Conservation (phyloP, 2,888 invertebrate genomes). For the Ochropacha duplaris region DNA sequence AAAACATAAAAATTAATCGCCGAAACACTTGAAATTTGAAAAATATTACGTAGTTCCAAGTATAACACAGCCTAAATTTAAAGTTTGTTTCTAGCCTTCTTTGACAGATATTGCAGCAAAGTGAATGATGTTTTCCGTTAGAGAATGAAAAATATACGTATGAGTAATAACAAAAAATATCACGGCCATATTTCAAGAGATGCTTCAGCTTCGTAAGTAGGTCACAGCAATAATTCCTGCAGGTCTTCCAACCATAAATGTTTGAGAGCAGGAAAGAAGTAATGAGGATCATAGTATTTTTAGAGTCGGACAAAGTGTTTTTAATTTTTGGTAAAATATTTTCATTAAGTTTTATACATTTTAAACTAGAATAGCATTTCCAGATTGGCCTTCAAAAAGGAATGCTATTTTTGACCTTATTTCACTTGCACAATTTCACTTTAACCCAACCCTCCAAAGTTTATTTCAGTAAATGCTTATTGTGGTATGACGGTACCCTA, state of each 20-base stretch:
- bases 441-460: too few species aligned
- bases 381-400: too few species aligned
- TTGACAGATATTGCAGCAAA: background rate
- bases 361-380: too few species aligned
- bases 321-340: conserved; percentile 24
- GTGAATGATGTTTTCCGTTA: conserved; percentile 7
- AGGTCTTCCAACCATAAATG: conserved; percentile 1
- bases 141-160: background rate
- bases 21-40: too few species aligned
- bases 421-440: background rate
- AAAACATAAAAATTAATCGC: too few species aligned
- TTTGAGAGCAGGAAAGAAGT: background rate
- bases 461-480: background rate
- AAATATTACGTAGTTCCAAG: too few species aligned
- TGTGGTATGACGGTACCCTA: conserved; percentile 34
- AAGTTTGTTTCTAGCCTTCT: background rate
- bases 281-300: background rate
- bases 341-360: conserved; percentile 10
- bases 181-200: background rate
- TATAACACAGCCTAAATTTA: background rate
- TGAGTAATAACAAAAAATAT: conserved; percentile 1
- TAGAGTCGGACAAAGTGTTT: background rate
- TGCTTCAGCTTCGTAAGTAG: background rate
- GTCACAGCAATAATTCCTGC: background rate
- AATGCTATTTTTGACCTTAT: too few species aligned